Conservation (phyloP, 1,140 invertebrate species). For the Mercenaria mercenaria region DNA sequence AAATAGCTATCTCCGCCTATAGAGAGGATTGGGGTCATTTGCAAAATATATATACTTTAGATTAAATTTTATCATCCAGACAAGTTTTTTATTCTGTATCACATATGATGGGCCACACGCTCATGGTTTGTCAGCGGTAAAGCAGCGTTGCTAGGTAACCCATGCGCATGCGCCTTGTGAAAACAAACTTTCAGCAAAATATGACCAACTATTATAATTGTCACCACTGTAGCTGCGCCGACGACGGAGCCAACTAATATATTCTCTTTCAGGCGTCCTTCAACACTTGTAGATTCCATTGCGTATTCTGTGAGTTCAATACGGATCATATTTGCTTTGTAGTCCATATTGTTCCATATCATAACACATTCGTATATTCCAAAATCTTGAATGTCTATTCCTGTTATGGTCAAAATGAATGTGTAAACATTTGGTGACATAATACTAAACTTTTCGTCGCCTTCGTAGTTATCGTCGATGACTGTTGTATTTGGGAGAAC, state of each 20-base stretch:
- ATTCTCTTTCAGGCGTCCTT: conserved; percentile 32
- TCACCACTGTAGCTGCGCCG: conserved; percentile 10
- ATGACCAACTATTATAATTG: conserved; percentile 19
- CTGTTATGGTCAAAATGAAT: conserved; percentile 7
- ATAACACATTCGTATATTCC: conserved; percentile 56
- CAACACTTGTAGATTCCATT: conserved; percentile 26
- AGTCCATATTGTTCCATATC: conserved; percentile 52
- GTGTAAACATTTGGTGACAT: background rate
- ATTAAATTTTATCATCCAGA: too few species aligned
- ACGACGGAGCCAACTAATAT: conserved; percentile 31
- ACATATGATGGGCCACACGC: too few species aligned
- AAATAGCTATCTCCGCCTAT: too few species aligned
- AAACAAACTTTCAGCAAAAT: too few species aligned
- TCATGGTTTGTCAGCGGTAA: too few species aligned
- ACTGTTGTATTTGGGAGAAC: conserved; percentile 44
- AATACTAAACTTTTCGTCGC: background rate
- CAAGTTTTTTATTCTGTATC: too few species aligned
- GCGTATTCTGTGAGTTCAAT: conserved; percentile 38
- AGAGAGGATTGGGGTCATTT: too few species aligned
- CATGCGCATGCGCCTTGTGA: too few species aligned
- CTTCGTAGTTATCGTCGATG: background rate
- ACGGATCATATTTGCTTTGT: conserved; percentile 22
- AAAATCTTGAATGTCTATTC: conserved; percentile 13
- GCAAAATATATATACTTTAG: too few species aligned
- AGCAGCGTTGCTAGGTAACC: too few species aligned